These are phyloP conservation scores for Otolemur crassicaudatus DNA, from an alignment of 2,797 vertebrate genomes.

Conservation along the genomic window DNA sequence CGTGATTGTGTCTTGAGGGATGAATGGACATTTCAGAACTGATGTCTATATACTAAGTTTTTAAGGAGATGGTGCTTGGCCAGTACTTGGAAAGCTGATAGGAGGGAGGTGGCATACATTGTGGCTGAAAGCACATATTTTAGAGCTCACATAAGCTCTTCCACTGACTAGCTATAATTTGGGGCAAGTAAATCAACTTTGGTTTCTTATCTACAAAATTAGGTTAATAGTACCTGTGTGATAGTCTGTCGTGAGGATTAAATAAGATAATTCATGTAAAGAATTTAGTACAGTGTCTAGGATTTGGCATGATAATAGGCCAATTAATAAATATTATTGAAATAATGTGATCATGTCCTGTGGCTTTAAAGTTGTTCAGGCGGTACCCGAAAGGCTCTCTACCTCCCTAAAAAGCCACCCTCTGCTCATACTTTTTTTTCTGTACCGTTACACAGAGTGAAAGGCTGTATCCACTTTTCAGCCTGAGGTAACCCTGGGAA, in stretches of 20 bases:
- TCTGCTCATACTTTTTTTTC: not conserved
- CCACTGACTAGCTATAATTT: not conserved
- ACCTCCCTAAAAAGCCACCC: not conserved
- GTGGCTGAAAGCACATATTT: not conserved
- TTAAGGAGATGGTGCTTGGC: not conserved
- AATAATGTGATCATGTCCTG: not conserved
- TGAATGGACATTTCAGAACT: not conserved
- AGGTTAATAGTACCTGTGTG: not conserved
- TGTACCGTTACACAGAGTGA: not conserved
- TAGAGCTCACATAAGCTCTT: not conserved
- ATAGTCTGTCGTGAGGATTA: not conserved
- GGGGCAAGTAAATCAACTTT: constrained; percentile 18
- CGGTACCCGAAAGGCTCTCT: not conserved
- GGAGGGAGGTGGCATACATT: not conserved
- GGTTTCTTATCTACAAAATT: not conserved
- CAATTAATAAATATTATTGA: not conserved
- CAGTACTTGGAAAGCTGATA: not conserved
- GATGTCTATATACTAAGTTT: not conserved
- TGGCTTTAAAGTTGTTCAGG: not conserved
- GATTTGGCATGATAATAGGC: not conserved
- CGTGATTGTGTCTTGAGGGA: not conserved
- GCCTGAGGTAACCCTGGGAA: not conserved
- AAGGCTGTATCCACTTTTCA: not conserved
- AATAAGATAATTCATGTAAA: not conserved
- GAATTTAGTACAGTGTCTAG: not conserved